phyloP scores from a whole-genome alignment of 2,113 vertebrate genomes.

The Phaethon lepturus region DNA sequence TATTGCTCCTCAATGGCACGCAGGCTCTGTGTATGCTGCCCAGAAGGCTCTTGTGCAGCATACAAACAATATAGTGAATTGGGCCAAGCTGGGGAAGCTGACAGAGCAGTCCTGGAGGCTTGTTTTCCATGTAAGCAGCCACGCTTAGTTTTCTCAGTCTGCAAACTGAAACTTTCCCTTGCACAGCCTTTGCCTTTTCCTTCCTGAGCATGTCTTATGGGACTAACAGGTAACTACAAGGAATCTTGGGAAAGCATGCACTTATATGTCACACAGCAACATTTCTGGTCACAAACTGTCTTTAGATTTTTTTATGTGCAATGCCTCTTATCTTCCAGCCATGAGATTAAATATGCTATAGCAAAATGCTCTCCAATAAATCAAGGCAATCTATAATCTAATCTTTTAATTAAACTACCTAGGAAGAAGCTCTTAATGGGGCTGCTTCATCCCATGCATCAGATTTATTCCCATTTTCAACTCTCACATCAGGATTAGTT shows the following conservation, averaged over 20 bases:
- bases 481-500: not conserved
- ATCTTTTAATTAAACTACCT: not conserved
- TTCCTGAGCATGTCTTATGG: fast-evolving
- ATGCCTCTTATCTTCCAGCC: not conserved
- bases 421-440: not conserved
- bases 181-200: not conserved
- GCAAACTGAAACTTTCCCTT: not conserved
- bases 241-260: fast-evolving
- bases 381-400: not conserved
- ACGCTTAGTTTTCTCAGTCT: fast-evolving
- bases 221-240: fast-evolving
- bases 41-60: too few species aligned
- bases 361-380: not conserved
- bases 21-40: not conserved
- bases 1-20: fast-evolving
- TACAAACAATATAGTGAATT: fast-evolving
- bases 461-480: not conserved
- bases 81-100: not conserved
- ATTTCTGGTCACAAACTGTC: not conserved
- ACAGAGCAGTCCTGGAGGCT: not conserved
- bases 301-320: not conserved
- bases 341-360: not conserved
- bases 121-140: not conserved
- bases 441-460: not conserved
- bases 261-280: too few species aligned